Evolutionary conservation across 2,888 invertebrate genomes (phyloP).

Genomic region (Lochmaea capreae): DNA sequence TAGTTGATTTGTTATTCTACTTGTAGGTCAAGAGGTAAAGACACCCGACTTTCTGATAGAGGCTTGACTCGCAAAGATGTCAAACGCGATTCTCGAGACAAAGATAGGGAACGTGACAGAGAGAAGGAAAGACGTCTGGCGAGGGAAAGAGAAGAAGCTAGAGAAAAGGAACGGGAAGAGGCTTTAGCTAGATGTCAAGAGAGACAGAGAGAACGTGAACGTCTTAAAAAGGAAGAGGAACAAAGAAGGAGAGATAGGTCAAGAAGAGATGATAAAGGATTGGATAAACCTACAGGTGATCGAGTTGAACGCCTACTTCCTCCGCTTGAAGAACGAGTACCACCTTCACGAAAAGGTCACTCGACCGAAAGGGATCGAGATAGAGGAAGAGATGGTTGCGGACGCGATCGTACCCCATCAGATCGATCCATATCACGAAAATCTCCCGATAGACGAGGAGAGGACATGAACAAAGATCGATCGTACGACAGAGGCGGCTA

Average conservation of each 20-base stretch:
- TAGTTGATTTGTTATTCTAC: not conserved
- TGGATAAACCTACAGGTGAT: slow-evolving; percentile 71
- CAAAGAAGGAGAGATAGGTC: slow-evolving; percentile 68
- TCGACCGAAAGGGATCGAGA: slow-evolving; percentile 66
- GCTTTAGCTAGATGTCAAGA: slow-evolving; percentile 75
- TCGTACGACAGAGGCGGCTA: slow-evolving; percentile 53
- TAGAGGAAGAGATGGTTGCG: slow-evolving; percentile 58
- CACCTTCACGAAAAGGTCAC: slow-evolving; percentile 58
- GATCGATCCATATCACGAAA: slow-evolving; percentile 45
- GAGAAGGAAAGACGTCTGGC: slow-evolving; percentile 67
- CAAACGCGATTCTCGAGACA: slow-evolving; percentile 66
- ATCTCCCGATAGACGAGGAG: slow-evolving; percentile 49
- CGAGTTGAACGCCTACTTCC: slow-evolving; percentile 73
- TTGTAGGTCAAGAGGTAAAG: slow-evolving; percentile 60
- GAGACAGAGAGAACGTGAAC: slow-evolving; percentile 69
- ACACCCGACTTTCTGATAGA: slow-evolving; percentile 38
- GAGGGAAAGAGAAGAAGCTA: slow-evolving; percentile 69
- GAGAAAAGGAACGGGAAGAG: slow-evolving; percentile 75
- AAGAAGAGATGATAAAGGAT: slow-evolving; percentile 69
- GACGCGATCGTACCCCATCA: slow-evolving; percentile 51
- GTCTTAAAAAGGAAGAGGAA: slow-evolving; percentile 70
- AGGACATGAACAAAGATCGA: slow-evolving; percentile 53
- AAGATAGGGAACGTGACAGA: slow-evolving; percentile 72
- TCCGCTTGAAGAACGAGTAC: slow-evolving; percentile 73
- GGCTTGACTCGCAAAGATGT: slow-evolving; percentile 34